Conservation (phyloP, 2,113 vertebrate genomes). For the Cyprinodon tularosa region DNA sequence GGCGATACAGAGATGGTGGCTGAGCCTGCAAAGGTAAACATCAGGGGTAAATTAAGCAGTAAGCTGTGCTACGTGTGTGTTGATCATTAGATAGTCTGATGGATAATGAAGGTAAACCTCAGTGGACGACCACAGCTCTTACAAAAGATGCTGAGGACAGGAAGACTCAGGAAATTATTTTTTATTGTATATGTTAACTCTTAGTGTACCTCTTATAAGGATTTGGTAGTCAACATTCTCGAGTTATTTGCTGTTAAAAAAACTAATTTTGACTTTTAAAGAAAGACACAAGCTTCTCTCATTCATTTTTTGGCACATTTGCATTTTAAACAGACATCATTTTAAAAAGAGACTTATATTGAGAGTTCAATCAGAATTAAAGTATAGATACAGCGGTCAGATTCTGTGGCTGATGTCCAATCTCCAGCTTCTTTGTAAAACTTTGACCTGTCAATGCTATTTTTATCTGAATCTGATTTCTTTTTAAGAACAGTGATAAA, state of each 20-base stretch:
- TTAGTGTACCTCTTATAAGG: not conserved
- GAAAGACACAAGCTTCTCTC: not conserved
- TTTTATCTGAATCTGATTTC: not conserved
- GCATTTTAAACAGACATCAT: not conserved
- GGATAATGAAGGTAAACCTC: conserved; percentile 8
- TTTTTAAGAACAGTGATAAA: no score
- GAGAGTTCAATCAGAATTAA: not conserved
- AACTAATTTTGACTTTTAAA: not conserved
- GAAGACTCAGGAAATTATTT: conserved; percentile 6
- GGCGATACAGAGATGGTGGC: conserved; percentile 40
- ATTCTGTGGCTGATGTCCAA: not conserved
- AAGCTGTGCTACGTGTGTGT: conserved; percentile 21
- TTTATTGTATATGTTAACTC: not conserved
- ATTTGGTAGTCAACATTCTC: not conserved
- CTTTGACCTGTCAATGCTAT: not conserved
- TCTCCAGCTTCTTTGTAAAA: not conserved
- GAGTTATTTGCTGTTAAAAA: not conserved
- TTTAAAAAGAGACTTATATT: not conserved
- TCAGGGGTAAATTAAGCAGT: conserved; percentile 35
- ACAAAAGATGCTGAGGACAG: conserved; percentile 8
- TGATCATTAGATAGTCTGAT: conserved; percentile 17
- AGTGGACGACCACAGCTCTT: not conserved
- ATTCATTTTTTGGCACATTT: not conserved
- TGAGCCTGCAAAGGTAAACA: conserved; percentile 38
- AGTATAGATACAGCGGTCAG: not conserved